Evolutionary conservation across 2,888 invertebrate genomes (phyloP).

Genomic region (Sarcophaga variegata): DNA sequence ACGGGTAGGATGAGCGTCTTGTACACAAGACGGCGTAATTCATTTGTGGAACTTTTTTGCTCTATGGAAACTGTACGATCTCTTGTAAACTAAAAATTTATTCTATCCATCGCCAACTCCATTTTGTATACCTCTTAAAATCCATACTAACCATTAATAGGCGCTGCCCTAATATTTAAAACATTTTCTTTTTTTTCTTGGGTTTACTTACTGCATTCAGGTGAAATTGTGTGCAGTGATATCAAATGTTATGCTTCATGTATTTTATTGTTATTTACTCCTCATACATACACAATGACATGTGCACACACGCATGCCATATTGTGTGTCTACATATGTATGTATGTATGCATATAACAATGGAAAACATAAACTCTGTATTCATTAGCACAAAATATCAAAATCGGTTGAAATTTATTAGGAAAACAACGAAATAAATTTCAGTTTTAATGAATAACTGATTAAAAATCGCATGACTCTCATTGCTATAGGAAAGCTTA

Average conservation of each 20-base stretch:
- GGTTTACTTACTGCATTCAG: conserved; percentile 41
- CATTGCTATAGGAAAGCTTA: background rate
- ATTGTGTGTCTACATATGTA: background rate
- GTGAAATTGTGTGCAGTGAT: conserved; percentile 64
- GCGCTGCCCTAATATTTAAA: background rate
- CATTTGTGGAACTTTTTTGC: too few relatives aligned
- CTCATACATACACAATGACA: conserved; percentile 27
- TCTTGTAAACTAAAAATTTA: background rate
- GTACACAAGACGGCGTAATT: too few relatives aligned
- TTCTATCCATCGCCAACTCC: background rate
- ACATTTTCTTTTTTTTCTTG: background rate
- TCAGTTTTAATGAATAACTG: conserved; percentile 32
- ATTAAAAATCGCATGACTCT: conserved; percentile 22
- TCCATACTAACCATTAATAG: background rate
- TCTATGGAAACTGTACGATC: too few relatives aligned
- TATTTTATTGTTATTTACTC: conserved; percentile 61
- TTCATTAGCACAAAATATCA: conserved; percentile 11
- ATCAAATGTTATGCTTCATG: conserved; percentile 62
- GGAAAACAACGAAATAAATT: conserved; percentile 40
- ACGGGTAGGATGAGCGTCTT: too few relatives aligned
- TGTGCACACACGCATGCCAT: background rate
- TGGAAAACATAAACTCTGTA: background rate
- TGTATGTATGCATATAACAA: background rate
- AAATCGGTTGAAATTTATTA: conserved; percentile 34
- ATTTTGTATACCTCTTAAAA: background rate